Evolutionary conservation across 2,797 vertebrate species (phyloP).

Genomic region (Sebastes steindachneri): DNA sequence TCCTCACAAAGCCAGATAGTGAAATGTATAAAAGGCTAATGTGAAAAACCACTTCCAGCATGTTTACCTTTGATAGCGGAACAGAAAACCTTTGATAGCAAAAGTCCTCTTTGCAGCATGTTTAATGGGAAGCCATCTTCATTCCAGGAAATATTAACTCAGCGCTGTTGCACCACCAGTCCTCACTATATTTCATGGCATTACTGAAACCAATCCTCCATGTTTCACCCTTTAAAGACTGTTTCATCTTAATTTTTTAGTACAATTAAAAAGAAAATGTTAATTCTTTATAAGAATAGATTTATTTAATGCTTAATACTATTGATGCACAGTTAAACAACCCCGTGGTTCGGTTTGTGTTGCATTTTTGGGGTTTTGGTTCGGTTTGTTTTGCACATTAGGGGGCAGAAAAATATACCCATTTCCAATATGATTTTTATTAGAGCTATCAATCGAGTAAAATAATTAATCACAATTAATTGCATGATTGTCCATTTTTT

Average conservation of each 20-base stretch:
- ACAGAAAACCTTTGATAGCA: not conserved
- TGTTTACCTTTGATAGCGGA: not conserved
- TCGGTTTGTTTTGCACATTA: too few relatives aligned
- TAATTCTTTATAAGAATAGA: not conserved
- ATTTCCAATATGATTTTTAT: too few relatives aligned
- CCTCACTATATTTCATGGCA: not conserved
- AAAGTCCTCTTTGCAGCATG: not conserved
- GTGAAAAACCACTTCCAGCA: not conserved
- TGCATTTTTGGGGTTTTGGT: too few relatives aligned
- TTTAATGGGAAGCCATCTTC: not conserved
- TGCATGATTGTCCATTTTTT: too few relatives aligned
- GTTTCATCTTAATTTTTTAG: not conserved
- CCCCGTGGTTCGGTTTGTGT: accelerated
- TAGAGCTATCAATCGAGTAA: too few relatives aligned
- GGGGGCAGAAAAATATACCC: too few relatives aligned
- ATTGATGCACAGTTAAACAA: too few relatives aligned
- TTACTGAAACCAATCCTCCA: not conserved
- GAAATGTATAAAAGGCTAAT: not conserved
- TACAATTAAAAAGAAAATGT: not conserved
- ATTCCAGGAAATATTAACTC: not conserved
- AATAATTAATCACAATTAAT: too few relatives aligned
- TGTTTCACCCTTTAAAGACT: not conserved
- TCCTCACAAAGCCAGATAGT: not conserved
- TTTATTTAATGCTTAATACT: not conserved
- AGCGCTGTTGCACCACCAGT: too few relatives aligned